Conservation (phyloP, 37 sponge, comb jelly and placozoan species). For the Aphrocallistes beatrix region DNA sequence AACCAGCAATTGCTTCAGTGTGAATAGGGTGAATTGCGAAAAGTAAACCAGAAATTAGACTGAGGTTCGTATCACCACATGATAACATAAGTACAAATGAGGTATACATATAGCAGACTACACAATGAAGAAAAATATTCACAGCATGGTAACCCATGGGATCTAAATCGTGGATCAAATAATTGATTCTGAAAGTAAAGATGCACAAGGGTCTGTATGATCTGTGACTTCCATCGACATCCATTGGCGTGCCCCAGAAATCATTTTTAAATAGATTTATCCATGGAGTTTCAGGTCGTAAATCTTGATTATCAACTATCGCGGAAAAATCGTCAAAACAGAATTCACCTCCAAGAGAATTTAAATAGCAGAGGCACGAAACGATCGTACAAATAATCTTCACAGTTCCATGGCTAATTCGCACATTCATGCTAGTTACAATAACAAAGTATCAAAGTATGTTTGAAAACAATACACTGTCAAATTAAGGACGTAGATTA, state of each 20-base stretch:
- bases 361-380: constrained; percentile 36
- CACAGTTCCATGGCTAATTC: background rate
- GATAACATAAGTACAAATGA: background rate
- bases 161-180: constrained; percentile 50
- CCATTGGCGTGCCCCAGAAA: constrained; percentile 95
- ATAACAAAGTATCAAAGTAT: background rate
- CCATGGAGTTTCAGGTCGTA: constrained; percentile 52
- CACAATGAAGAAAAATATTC: constrained; percentile 70
- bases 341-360: constrained; percentile 49
- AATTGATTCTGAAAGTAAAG: constrained; percentile 75
- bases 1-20: constrained; percentile 62
- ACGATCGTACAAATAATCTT: constrained; percentile 23
- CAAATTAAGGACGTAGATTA: no score
- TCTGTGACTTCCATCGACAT: constrained; percentile 69
- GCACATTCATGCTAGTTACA: background rate
- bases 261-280: constrained; percentile 60
- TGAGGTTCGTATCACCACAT: background rate
- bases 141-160: constrained; percentile 81
- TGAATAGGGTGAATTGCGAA: constrained; percentile 36
- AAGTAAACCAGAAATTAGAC: constrained; percentile 16
- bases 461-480: no score
- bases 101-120: constrained; percentile 54
- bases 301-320: constrained; percentile 54
- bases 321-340: constrained; percentile 82
- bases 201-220: constrained; percentile 84